Base-by-base conservation (phyloP, 2,888 invertebrate species). In the Orthosia gothica region DNA sequence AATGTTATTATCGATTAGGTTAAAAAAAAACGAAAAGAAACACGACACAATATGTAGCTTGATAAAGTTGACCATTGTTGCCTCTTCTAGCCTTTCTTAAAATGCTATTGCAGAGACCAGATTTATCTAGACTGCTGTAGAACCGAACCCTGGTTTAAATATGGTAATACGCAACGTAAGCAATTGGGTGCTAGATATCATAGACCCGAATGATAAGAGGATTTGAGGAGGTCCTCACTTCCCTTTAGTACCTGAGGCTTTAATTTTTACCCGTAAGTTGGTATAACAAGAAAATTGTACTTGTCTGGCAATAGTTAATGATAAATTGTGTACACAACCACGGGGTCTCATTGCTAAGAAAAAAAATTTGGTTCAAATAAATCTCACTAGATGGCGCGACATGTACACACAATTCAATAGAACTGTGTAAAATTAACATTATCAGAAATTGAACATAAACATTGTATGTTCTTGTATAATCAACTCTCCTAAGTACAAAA, bases 131-230 rank as follows among this genome's bases (percentile, higher is more conserved):
- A 23, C 54, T 54, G 23, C 68, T 55, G 12, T 66, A 18, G 32
- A 15, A 64, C 18, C 23, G 40, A 63, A 67, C 9, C 40, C 61
- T 20, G 58, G 67, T 79, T 67, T 74, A 74, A 79, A 79, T 79
- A 79, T 74, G 79, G 50, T 59, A 79, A 79, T 79, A 79, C n/a
- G n/a, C 13, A 79, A 70, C 5, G 66, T 59, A 67, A 79, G 79
- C 80, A 79, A 63, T 63, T 67, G 15, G 62, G 49, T 66, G 69
- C 16, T 50, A 45, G 74, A 79, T 59, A 74, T 66, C 49, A 67
- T 62, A 63, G n/a, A 55, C 66, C 40, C 15, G 12, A 65, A 64
- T 18, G 15, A 20, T 74, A 45, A 79, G 74, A 70, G 79, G 69
- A 67, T 67, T 79, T 62, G 1, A 55, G 13, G 13, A 55, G 23